Base-by-base conservation (phyloP, 2,888 invertebrate species). In the Agrochola circellaris region DNA sequence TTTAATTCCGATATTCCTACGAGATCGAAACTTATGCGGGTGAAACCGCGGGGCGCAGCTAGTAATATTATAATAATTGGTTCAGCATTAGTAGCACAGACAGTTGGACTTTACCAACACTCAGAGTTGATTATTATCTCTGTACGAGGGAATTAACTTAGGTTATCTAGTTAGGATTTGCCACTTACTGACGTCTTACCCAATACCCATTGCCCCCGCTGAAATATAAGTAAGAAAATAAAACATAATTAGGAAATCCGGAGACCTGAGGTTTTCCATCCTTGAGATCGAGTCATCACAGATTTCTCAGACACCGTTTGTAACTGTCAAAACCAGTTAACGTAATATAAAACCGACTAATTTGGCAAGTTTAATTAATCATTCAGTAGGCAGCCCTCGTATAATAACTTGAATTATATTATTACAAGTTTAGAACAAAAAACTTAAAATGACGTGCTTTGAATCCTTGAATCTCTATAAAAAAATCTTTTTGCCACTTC, bases 401-500 rank as follows among this genome's bases (percentile, higher is more conserved):
- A 51, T 73, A 68, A 77, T 77, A 75, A 77, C 65, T 76, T 76
- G 72, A 68, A 84, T 79, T 81, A 76, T 75, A 73, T 77, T 83
- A 81, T 70, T 78, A 80, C n/a, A 34, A 70, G 58, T 73, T 80
- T 69, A 70, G 74, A 75, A 82, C 68, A 83, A 86, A 87, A 89
- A 89, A 89, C 79, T 56, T 68, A 71, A 81, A 83, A 77, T 86
- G 83, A 86, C 85, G 82, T 83, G 83, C 79, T 82, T 87, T 76
- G 88, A 90, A 92, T 93, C 94, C 93, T 93, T 93, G 93, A 90
- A 88, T 86, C 79, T 75, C 76, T 87, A 89, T 87, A 90, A 90
- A 89, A 42, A 84, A 89, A 90, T 68, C 61, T 87, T 90, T 92
- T 93, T 91, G 92, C 91, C 83, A 90, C 91, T 94, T 95, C 94